These are phyloP conservation scores for Eucriotettix oculatus DNA, from an alignment of 2,888 invertebrate species.

Conservation along the genomic window DNA sequence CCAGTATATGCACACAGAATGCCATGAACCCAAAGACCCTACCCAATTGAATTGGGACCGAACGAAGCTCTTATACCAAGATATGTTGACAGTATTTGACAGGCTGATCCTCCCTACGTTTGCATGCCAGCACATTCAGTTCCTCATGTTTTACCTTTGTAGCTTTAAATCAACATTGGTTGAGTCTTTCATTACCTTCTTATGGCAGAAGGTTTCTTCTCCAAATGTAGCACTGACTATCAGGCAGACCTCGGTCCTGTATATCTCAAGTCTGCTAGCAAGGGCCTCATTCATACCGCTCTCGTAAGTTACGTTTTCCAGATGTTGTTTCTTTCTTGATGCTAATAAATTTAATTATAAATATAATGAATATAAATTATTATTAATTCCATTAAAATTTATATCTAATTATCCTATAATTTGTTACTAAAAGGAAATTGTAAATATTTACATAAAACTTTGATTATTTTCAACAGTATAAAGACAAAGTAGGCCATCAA, in stretches of 20 bases:
- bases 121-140: constrained; percentile 65
- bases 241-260: constrained; percentile 52
- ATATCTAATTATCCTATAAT: too few species aligned
- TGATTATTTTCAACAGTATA: too few species aligned
- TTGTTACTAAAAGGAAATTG: too few species aligned
- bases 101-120: constrained; percentile 66
- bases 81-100: constrained; percentile 56
- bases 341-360: too few species aligned
- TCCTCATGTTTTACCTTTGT: constrained; percentile 54
- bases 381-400: too few species aligned
- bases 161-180: constrained; percentile 41
- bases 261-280: constrained; percentile 57
- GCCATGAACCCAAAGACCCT: constrained; percentile 25
- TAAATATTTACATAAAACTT: too few species aligned
- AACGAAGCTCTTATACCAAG: constrained; percentile 41
- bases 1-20: constrained; percentile 44
- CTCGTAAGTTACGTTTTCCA: neutral
- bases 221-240: constrained; percentile 44
- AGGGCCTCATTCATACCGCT: constrained; percentile 39
- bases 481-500: too few species aligned
- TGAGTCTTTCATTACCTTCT: constrained; percentile 47
- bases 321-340: too few species aligned
- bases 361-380: too few species aligned
- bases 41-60: constrained; percentile 33
- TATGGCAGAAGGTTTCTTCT: constrained; percentile 58